These are phyloP conservation scores for Craniophora ligustri DNA, from an alignment of 2,888 invertebrate genomes.

Conservation along the genomic window DNA sequence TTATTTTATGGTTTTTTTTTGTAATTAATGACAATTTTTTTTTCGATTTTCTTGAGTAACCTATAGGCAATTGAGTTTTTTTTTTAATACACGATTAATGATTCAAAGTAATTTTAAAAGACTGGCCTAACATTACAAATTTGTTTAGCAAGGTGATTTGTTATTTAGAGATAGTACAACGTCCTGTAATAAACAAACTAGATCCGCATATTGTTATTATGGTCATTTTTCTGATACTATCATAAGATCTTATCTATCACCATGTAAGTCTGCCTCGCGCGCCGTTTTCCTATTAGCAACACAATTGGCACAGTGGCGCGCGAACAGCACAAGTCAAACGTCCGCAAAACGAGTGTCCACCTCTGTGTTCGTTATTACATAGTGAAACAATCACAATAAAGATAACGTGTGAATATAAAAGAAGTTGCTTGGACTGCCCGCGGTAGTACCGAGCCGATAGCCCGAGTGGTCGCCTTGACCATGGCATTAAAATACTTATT, in stretches of 20 bases:
- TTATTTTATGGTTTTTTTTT: too few species aligned
- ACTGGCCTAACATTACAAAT: too few species aligned
- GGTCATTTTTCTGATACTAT: background rate
- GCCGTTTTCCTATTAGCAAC: conserved; percentile 32
- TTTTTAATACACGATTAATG: too few species aligned
- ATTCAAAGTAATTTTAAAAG: too few species aligned
- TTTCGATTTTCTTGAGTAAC: too few species aligned
- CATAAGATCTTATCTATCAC: conserved; percentile 16
- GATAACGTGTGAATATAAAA: conserved; percentile 75
- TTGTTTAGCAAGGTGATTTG: too few species aligned
- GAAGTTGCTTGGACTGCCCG: conserved; percentile 63
- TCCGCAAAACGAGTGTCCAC: conserved; percentile 26
- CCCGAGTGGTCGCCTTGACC: conserved; percentile 77
- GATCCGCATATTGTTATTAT: background rate
- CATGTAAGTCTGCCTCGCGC: conserved; percentile 15
- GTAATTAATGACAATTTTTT: too few species aligned
- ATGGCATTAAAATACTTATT: conserved; percentile 77
- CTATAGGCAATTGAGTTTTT: too few species aligned
- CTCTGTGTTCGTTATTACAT: conserved; percentile 37
- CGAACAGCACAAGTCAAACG: conserved; percentile 21
- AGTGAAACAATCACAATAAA: conserved; percentile 53
- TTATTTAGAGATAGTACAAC: background rate
- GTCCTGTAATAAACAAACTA: background rate
- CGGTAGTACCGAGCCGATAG: conserved; percentile 70
- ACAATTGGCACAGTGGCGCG: conserved; percentile 21